Evolutionary conservation across 37 sponge, comb jelly and placozoan species (phyloP), one percentile per base, ranked within the genome.

Genomic region (Geodia barretti): DNA sequence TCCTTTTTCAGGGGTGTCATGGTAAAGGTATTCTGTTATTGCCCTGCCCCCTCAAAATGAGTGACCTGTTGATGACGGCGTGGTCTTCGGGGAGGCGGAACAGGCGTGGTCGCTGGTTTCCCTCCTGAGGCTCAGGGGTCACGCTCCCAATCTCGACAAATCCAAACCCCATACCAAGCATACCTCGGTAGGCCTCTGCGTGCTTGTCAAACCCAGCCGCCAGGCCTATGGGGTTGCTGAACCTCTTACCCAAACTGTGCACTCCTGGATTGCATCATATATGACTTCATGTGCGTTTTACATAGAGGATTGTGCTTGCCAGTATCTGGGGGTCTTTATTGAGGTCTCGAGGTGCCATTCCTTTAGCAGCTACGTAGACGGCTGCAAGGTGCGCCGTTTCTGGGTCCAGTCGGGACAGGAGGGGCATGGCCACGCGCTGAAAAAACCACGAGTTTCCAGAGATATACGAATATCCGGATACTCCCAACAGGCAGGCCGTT

Each of bases 201-300:
- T 98, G 89, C 41, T 98, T 98, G 64, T 98, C 98, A 76, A 98
- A 98, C 24, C 98, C 98, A 80, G 98, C 98, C 30, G 98, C 92
- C 5, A 98, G 74, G 0, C 98, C 98, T 37, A 98, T 43, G 0
- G 98, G 98, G 76, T 91, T 98, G 70, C 74, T 29, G 29, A 98
- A 86, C 34, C 37, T 4, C 58, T 32, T 3, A 80, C 89, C 93
- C 93, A 92, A 36, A 92, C 73, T 35, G 74, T 39, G 7, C 69
- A 76, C 5, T 28, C 58, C 92, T 91, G 60, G 14, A 47, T 14
- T 47, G 14, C 7, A 47, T 47, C n/a, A n/a, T n/a, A n/a, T n/a
- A n/a, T n/a, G n/a, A n/a, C n/a, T n/a, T n/a, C n/a, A n/a, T n/a
- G n/a, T n/a, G n/a, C n/a, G n/a, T n/a, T n/a, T n/a, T n/a, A n/a